Evolutionary conservation across 2,797 vertebrate genomes (phyloP), one percentile per base, ranked within the genome.

Genomic region (Melopsittacus undulatus): DNA sequence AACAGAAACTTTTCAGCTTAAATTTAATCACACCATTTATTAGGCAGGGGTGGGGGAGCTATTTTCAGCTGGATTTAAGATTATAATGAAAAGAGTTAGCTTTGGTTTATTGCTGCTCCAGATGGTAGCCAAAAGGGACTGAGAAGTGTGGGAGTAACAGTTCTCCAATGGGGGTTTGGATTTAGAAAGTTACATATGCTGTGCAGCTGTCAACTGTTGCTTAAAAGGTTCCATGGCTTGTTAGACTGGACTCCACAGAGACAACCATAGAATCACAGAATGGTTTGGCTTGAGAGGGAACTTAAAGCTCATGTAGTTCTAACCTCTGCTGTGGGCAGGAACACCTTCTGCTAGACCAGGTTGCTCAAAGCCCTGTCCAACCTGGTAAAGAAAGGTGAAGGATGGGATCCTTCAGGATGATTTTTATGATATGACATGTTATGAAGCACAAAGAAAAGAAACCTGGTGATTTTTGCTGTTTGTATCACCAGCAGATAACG

Each of bases 41-140:
- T 83, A 43, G 12, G 4, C 10, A 40, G 62, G 10, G 8, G 29
- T 43, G 48, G 18, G 15, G 9, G 21, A 61, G 5, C 15, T 62
- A 18, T 79, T 93, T 93, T 77, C 73, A 90, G 8, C 23, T 86
- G 80, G 49, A 70, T 93, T 91, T 89, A 87, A 85, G 34, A 72
- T 36, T 22, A 43, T 74, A 85, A 79, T 67, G n/a, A 54, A 77
- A 85, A 64, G 54, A 90, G 26, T 66, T 42, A 73, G 21, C 12
- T 89, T 69, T 89, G 49, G 83, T 95, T 89, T 85, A 92, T 82
- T 92, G 59, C 45, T 91, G 42, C 40, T 92, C 76, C 94, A 95
- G 94, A 87, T 90, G 76, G 80, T 23, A 61, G 64, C 70, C 70
- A 82, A 90, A 91, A 77, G 74, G 70, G 62, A 91, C 66, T 63